Evolutionary conservation across 2,888 invertebrate genomes (phyloP).

Genomic region (Ormia ochracea): DNA sequence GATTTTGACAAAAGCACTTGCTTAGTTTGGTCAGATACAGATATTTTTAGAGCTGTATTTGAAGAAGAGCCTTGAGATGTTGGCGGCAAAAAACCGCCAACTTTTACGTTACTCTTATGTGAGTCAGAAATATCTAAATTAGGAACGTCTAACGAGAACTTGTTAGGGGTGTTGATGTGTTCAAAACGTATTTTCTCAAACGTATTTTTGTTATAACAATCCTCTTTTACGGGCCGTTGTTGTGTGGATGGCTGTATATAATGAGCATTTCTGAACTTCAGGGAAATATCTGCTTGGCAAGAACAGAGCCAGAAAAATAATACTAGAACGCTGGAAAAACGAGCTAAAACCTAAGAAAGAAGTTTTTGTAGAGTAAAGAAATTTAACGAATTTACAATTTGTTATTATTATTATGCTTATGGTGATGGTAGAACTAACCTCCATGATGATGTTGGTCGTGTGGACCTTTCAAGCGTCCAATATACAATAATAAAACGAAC

Average conservation of each 20-base stretch:
- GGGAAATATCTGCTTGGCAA: slow-evolving; percentile 68
- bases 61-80: too few species aligned
- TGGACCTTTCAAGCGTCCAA: slow-evolving; percentile 71
- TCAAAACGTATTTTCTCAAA: slow-evolving; percentile 63
- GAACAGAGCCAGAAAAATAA: slow-evolving; percentile 64
- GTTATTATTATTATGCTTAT: slow-evolving; percentile 36
- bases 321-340: slow-evolving; percentile 64
- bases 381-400: background rate
- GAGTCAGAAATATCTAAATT: slow-evolving; percentile 68
- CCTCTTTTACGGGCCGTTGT: slow-evolving; percentile 45
- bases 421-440: slow-evolving; percentile 68
- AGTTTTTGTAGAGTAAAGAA: background rate
- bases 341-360: slow-evolving; percentile 42
- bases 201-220: slow-evolving; percentile 26
- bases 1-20: slow-evolving; percentile 63
- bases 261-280: slow-evolving; percentile 61
- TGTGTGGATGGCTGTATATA: slow-evolving; percentile 59
- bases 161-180: slow-evolving; percentile 52
- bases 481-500: slow-evolving; percentile 71
- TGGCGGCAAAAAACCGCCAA: slow-evolving; percentile 15
- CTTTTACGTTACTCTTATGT: slow-evolving; percentile 61
- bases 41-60: too few species aligned
- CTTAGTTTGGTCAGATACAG: too few species aligned
- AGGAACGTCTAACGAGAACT: slow-evolving; percentile 64
- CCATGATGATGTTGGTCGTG: slow-evolving; percentile 73